phyloP scores from a whole-genome alignment of 2,888 invertebrate genomes.

The Himalopsyche anomala region DNA sequence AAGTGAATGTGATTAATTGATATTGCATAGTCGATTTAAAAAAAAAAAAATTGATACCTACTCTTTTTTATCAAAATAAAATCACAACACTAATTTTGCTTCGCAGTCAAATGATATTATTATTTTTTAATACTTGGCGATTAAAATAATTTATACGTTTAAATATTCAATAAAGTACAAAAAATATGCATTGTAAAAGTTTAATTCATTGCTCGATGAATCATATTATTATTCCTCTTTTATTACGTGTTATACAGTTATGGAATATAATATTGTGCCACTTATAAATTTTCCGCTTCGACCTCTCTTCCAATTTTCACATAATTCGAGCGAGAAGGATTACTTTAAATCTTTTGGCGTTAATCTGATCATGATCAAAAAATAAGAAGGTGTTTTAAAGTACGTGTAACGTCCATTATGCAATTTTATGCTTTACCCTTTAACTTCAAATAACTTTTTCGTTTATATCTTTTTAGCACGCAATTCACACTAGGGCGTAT shows the following conservation, averaged over 20 bases:
- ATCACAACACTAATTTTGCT: too few species aligned
- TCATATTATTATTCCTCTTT: not conserved
- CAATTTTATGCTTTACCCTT: not conserved
- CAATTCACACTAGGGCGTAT: too few species aligned
- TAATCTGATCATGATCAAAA: slow-evolving; percentile 27
- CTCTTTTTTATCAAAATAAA: too few species aligned
- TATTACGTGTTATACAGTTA: slow-evolving; percentile 25
- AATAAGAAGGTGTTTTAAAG: slow-evolving; percentile 4
- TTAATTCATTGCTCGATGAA: not conserved
- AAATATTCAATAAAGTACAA: too few species aligned
- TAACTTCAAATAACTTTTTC: not conserved
- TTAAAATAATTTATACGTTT: too few species aligned
- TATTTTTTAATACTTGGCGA: too few species aligned
- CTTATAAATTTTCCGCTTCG: slow-evolving; percentile 31
- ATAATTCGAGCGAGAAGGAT: slow-evolving; percentile 30
- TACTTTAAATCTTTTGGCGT: slow-evolving; percentile 27
- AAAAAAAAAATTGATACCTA: too few species aligned
- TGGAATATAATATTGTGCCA: slow-evolving; percentile 7
- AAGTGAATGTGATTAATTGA: too few species aligned
- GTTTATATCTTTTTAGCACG: too few species aligned
- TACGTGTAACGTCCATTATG: slow-evolving; percentile 2
- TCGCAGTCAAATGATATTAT: too few species aligned
- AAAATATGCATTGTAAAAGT: too few species aligned
- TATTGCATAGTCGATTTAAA: too few species aligned
- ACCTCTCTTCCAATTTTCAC: slow-evolving; percentile 26